Conservation (phyloP, 1,140 invertebrate species). For the Spodoptera litura region DNA sequence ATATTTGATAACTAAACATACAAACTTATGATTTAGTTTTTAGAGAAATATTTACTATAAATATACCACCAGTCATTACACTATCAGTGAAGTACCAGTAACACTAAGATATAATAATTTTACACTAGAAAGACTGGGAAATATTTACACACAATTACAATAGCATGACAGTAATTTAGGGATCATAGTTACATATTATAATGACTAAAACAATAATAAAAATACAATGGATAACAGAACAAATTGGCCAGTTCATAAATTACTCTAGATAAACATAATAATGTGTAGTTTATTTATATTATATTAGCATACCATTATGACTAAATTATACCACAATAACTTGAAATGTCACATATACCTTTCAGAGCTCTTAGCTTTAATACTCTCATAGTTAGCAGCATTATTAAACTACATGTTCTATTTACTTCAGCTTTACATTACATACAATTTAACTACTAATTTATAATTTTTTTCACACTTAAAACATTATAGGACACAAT, state of each 20-base stretch:
- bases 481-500: neutral
- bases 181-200: slow-evolving; percentile 9
- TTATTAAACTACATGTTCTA: slow-evolving; percentile 8
- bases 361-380: neutral
- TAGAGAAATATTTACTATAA: slow-evolving; percentile 21
- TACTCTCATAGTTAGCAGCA: slow-evolving; percentile 2
- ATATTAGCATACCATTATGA: neutral
- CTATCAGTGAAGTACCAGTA: slow-evolving; percentile 29
- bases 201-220: slow-evolving; percentile 26
- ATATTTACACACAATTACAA: slow-evolving; percentile 42
- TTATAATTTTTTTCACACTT: slow-evolving; percentile 2
- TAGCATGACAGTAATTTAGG: slow-evolving; percentile 31
- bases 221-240: slow-evolving; percentile 8
- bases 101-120: slow-evolving; percentile 23
- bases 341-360: slow-evolving; percentile 3
- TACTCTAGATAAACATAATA: neutral
- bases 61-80: slow-evolving; percentile 40
- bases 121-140: slow-evolving; percentile 44
- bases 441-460: slow-evolving; percentile 8
- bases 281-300: slow-evolving; percentile 9
- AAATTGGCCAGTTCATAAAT: slow-evolving; percentile 11
- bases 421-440: slow-evolving; percentile 6
- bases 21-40: slow-evolving; percentile 34
- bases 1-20: slow-evolving; percentile 32
- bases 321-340: slow-evolving; percentile 23